Evolutionary conservation across 1,140 invertebrate genomes (phyloP).

Genomic region (Zaprionus tsacasi): DNA sequence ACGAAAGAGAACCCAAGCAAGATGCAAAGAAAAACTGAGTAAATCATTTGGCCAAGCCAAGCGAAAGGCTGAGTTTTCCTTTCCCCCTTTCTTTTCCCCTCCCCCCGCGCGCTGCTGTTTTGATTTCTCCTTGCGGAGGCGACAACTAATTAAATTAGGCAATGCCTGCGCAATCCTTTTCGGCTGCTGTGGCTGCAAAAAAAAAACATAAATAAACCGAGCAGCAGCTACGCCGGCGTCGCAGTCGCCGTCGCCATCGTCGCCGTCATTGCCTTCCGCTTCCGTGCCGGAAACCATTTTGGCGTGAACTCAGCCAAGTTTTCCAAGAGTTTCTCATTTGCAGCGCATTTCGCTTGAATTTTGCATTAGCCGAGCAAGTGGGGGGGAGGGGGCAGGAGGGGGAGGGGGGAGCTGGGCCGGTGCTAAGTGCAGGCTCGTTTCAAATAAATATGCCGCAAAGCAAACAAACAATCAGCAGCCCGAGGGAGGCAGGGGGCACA

Average conservation of each 20-base stretch:
- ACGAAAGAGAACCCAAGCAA: background rate
- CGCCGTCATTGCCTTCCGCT: slow-evolving; percentile 73
- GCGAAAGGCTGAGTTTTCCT: slow-evolving; percentile 48
- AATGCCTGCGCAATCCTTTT: slow-evolving; percentile 60
- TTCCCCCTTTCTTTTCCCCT: slow-evolving; percentile 10
- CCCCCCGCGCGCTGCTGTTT: background rate
- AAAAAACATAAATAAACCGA: slow-evolving; percentile 69
- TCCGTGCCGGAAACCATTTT: slow-evolving; percentile 81
- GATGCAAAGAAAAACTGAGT: slow-evolving; percentile 46
- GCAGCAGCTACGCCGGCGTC: slow-evolving; percentile 33
- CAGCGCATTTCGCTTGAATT: slow-evolving; percentile 79
- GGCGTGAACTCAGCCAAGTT: slow-evolving; percentile 63
- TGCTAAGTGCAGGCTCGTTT: slow-evolving; percentile 79
- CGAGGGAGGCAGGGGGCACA: slow-evolving; percentile 35
- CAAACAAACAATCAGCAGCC: slow-evolving; percentile 74
- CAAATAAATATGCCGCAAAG: slow-evolving; percentile 81
- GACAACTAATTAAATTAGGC: slow-evolving; percentile 80
- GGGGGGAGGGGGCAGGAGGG: background rate
- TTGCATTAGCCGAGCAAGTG: slow-evolving; percentile 63
- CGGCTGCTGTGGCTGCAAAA: slow-evolving; percentile 52
- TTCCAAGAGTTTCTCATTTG: slow-evolving; percentile 65
- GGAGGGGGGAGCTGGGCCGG: background rate
- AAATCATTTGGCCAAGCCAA: slow-evolving; percentile 70
- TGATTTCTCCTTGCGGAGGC: slow-evolving; percentile 25
- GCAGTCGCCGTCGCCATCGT: background rate